Percentiles rank a stretch among this genome's conserved stretches.
Conservation (phyloP, 2,113 vertebrate species). For the Chunga burmeisteri region DNA sequence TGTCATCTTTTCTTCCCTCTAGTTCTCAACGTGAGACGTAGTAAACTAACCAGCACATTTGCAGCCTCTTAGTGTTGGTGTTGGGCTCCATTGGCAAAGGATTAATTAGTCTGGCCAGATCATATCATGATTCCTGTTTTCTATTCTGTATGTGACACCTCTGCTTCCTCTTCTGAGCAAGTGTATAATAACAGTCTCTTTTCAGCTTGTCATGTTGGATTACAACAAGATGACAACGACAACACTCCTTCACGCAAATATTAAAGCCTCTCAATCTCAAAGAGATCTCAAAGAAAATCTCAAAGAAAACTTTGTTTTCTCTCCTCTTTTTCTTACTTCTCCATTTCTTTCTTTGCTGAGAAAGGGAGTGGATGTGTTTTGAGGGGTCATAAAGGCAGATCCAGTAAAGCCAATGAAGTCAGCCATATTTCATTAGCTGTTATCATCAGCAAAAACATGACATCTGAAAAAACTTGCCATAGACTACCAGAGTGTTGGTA, state of each 20-base stretch:
- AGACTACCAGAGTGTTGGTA: background rate
- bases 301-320: background rate
- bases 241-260: background rate
- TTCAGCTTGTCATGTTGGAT: conserved; percentile 36
- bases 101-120: background rate
- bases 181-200: conserved; percentile 6
- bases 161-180: conserved; percentile 8
- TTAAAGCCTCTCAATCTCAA: background rate
- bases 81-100: background rate
- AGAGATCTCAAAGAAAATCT: no score
- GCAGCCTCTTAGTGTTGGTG: background rate
- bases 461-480: background rate
- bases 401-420: background rate
- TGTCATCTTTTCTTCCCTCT: background rate
- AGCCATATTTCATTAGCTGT: background rate
- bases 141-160: background rate
- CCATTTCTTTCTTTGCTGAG: background rate
- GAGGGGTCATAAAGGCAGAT: background rate
- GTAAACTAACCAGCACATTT: background rate
- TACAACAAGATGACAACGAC: conserved; percentile 8
- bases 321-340: background rate
- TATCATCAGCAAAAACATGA: background rate
- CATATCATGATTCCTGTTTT: background rate
- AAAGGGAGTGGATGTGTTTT: background rate
- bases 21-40: background rate